Conservation (phyloP, 2,888 invertebrate genomes). For the Ichneumoninae sp. region DNA sequence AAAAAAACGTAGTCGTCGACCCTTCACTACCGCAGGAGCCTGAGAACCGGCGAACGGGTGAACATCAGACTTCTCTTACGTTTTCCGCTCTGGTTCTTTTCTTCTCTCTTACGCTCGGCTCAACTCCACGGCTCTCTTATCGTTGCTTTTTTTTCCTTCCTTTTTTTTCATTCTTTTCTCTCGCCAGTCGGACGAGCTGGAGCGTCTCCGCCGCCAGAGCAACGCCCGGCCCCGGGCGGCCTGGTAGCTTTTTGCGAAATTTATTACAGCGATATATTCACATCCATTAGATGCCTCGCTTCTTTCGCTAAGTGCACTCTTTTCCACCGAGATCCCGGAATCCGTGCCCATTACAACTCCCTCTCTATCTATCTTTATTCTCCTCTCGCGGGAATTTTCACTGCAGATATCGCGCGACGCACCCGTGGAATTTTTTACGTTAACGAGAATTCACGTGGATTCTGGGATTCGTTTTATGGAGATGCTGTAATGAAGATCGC, state of each 20-base stretch:
- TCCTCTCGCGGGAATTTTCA: conserved; percentile 1
- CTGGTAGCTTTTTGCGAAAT: conserved; percentile 81
- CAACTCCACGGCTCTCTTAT: conserved; percentile 38
- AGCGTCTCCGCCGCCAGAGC: conserved; percentile 25
- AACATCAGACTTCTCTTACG: conserved; percentile 61
- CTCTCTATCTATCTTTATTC: conserved; percentile 27
- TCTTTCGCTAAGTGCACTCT: conserved; percentile 77
- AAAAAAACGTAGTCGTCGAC: conserved; percentile 46
- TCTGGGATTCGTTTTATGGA: neutral
- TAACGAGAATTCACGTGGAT: conserved; percentile 3
- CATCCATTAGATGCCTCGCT: conserved; percentile 83
- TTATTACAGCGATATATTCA: conserved; percentile 84
- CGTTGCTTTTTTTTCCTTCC: conserved; percentile 45
- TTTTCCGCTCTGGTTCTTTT: conserved; percentile 72
- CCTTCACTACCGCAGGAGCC: conserved; percentile 48
- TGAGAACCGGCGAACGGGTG: conserved; percentile 49
- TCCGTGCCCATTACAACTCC: conserved; percentile 59
- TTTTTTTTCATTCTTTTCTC: conserved; percentile 21
- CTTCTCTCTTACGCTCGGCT: conserved; percentile 42
- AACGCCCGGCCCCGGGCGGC: conserved; percentile 49
- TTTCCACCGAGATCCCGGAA: conserved; percentile 69
- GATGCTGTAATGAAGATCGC: conserved; percentile 22
- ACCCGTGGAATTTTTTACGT: conserved; percentile 11
- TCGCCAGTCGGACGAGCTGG: conserved; percentile 31
- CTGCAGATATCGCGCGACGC: neutral